phyloP scores from a whole-genome alignment of 2,797 vertebrate species.

The Rallus crepitans region DNA sequence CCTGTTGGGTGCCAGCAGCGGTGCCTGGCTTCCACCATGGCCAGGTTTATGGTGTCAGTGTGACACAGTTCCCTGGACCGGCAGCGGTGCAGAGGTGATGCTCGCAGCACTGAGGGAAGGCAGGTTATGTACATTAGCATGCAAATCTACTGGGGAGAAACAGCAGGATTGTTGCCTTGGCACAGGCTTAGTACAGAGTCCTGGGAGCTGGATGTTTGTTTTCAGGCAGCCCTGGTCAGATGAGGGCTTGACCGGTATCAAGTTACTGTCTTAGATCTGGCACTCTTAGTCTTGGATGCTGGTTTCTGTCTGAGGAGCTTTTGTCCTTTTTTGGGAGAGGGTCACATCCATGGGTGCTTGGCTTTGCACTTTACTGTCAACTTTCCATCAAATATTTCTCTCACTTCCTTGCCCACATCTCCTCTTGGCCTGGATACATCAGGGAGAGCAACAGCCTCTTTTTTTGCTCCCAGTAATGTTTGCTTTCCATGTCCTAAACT shows the following conservation, averaged over 20 bases:
- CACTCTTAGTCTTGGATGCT: background rate
- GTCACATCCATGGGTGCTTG: background rate
- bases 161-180: background rate
- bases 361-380: slow-evolving; percentile 24
- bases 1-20: background rate
- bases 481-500: background rate
- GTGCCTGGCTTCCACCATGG: background rate
- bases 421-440: background rate
- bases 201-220: background rate
- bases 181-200: background rate
- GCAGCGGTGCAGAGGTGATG: background rate
- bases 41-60: background rate
- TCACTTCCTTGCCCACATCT: background rate
- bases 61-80: background rate
- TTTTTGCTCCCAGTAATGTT: background rate
- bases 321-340: background rate
- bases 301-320: background rate
- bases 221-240: background rate
- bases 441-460: background rate
- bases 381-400: background rate
- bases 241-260: background rate
- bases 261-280: slow-evolving; percentile 8
- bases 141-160: background rate
- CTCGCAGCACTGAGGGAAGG: background rate
- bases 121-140: background rate